Evolutionary conservation across 2,888 invertebrate genomes (phyloP).

Genomic region (Stenurella melanura): DNA sequence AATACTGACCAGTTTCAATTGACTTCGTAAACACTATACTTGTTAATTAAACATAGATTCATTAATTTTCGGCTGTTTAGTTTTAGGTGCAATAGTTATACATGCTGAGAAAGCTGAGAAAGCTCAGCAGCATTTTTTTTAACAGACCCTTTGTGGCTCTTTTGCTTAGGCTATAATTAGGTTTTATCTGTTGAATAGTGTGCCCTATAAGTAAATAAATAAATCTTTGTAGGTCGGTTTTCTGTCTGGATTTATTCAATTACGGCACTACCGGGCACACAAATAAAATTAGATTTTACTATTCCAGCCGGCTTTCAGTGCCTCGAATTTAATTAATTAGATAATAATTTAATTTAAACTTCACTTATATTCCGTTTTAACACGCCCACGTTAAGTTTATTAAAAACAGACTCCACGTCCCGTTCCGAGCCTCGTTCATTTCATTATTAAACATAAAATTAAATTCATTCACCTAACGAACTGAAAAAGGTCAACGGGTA

Average conservation of each 20-base stretch:
- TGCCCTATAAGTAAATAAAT: too few species aligned
- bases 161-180: too few species aligned
- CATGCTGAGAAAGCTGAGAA: too few species aligned
- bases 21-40: too few species aligned
- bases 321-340: slow-evolving; percentile 25
- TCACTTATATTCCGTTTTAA: slow-evolving; percentile 10
- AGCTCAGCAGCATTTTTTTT: too few species aligned
- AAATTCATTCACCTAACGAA: slow-evolving; percentile 17
- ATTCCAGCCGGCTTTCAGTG: not conserved
- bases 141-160: too few species aligned
- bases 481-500: slow-evolving; percentile 16
- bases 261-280: not conserved
- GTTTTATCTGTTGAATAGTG: too few species aligned
- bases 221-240: not conserved
- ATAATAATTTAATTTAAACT: slow-evolving; percentile 14
- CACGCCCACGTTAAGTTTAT: not conserved
- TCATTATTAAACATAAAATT: slow-evolving; percentile 18
- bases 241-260: not conserved
- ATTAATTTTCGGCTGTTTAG: too few species aligned
- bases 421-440: not conserved
- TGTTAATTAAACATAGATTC: too few species aligned
- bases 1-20: too few species aligned
- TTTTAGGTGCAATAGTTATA: too few species aligned
- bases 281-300: not conserved
- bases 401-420: not conserved